phyloP scores from a whole-genome alignment of 2,888 invertebrate species.

The Pheosia tremula region DNA sequence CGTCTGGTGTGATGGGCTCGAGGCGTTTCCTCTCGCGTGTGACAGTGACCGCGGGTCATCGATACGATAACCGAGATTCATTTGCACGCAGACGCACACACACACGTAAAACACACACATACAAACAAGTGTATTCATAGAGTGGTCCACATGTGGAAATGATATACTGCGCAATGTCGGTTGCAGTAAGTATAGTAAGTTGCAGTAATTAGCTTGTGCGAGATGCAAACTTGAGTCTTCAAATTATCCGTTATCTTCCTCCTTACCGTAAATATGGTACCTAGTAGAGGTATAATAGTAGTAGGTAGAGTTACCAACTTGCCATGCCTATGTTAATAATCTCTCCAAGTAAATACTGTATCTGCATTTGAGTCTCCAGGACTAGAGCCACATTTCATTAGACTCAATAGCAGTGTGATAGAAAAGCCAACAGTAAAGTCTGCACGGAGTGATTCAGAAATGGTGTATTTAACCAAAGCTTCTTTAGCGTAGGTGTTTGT shows the following conservation, averaged over 20 bases:
- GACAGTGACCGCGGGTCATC: slow-evolving; percentile 58
- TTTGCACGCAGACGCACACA: slow-evolving; percentile 19
- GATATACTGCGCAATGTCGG: slow-evolving; percentile 13
- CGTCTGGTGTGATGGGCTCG: slow-evolving; percentile 34
- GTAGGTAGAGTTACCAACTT: no score
- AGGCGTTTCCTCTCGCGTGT: slow-evolving; percentile 17
- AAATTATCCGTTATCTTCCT: slow-evolving; percentile 22
- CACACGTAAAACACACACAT: not conserved
- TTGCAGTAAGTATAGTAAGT: not conserved
- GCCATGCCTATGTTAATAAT: no score
- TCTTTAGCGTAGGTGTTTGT: no score
- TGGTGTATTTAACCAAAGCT: no score
- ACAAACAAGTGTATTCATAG: no score
- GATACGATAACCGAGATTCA: slow-evolving; percentile 66
- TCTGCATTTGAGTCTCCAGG: no score
- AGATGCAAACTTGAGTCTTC: slow-evolving; percentile 11
- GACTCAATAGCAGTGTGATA: no score
- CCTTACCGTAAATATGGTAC: not conserved
- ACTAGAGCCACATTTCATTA: no score
- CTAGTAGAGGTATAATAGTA: no score
- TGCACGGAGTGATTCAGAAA: no score
- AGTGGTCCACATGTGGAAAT: not conserved
- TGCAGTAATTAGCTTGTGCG: slow-evolving; percentile 14
- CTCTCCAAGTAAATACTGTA: no score
- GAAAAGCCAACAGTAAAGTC: no score